Base-by-base conservation (phyloP, 2,888 invertebrate genomes). In the Enchytraeus crypticus region DNA sequence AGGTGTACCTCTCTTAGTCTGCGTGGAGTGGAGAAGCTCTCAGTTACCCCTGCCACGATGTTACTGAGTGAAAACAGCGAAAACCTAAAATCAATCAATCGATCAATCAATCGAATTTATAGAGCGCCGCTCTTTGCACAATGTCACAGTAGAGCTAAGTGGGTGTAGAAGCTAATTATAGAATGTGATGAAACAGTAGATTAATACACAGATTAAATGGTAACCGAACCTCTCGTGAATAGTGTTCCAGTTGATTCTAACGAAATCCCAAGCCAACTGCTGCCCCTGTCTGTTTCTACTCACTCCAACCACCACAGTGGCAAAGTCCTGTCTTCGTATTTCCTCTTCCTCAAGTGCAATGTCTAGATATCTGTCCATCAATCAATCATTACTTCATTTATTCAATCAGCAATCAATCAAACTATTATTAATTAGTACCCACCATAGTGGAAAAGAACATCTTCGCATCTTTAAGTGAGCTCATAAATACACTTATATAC, bases 181-280 rank as follows among this genome's bases (percentile, higher is more conserved):
- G 11, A 43, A 43, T 14, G 14, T 11, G 43, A 43, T 43, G 43
- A n/a, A 43, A 14, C 14, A n/a, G 43, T 43, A n/a, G n/a, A 23
- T 47, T 27, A 27, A 8, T 46, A n/a, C 26, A 51, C n/a, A 30
- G 21, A 26, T 57, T 11, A 8, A 45, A 29, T 23, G 21, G 47
- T 57, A 45, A 30, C 18, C 5, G 26, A 26, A 38, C 63, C 85
- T 45, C 3, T 55, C 51, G 26, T 51, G 33, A 4, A 62, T 32
- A 5, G 43, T 49, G 18, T 61, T 18, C 74, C 73, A 77, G 5
- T 72, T 71, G 1, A 59, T 66, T 26, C 71, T 59, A 59, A 77
- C 66, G 57, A 75, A 75, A 56, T 73, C 69, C 75, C 75, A 77
- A 5, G 72, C 73, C 14, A 77, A 58, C 5, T 66, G 61, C 26